Evolutionary conservation across 30 jellyfish, hydroid and myxozoan species (phyloP).

Genomic region (Chironex yamaguchii): DNA sequence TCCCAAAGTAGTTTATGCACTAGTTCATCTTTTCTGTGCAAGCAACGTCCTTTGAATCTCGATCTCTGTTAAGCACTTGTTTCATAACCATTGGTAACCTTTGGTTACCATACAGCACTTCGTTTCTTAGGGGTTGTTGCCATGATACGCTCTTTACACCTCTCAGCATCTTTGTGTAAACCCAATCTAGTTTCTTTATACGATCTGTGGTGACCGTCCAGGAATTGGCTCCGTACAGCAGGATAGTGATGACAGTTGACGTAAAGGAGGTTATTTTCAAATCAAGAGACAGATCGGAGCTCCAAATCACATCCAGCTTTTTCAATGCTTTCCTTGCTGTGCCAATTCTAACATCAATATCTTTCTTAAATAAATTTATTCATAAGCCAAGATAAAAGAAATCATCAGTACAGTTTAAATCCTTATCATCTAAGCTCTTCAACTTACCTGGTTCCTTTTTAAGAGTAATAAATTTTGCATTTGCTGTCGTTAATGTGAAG

Average conservation of each 20-base stretch:
- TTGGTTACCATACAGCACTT: neutral
- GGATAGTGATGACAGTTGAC: neutral
- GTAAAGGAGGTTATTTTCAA: neutral
- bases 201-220: neutral
- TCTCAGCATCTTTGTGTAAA: no score
- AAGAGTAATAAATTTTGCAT: no score
- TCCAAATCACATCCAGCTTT: neutral
- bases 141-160: no score
- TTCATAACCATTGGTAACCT: neutral
- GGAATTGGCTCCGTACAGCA: neutral
- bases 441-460: no score
- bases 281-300: neutral
- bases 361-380: neutral
- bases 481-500: neutral
- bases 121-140: neutral
- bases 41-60: neutral
- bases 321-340: neutral
- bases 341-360: neutral
- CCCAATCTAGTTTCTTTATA: no score
- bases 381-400: neutral
- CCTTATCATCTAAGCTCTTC: neutral
- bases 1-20: neutral
- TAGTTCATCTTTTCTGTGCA: neutral
- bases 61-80: neutral
- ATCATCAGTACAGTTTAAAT: neutral